Evolutionary conservation across 1,140 invertebrate species (phyloP).

Genomic region (Zophobas atratus): DNA sequence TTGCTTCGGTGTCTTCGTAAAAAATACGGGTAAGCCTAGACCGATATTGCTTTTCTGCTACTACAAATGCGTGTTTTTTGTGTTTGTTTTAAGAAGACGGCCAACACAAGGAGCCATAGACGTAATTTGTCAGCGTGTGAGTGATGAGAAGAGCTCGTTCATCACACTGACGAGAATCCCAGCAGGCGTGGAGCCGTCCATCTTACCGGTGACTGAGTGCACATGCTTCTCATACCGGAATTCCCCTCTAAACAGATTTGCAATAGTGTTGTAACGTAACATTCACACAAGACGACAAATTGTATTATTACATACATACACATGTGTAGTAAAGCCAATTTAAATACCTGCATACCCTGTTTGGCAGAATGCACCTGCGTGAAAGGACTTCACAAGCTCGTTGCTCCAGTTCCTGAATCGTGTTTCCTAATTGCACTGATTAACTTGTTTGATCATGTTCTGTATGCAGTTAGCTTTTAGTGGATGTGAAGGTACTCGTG

Average conservation of each 20-base stretch:
- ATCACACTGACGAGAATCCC: constrained; percentile 53
- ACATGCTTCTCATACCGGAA: constrained; percentile 48
- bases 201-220: constrained; percentile 45
- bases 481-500: not conserved
- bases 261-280: constrained; percentile 22
- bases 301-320: constrained; percentile 15
- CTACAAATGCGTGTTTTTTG: constrained; percentile 39
- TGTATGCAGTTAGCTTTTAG: not conserved
- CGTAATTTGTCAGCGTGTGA: constrained; percentile 51
- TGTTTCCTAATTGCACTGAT: constrained; percentile 22
- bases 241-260: constrained; percentile 46
- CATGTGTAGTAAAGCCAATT: not conserved
- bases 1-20: constrained; percentile 12
- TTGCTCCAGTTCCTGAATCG: constrained; percentile 15
- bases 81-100: constrained; percentile 32
- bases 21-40: constrained; percentile 12
- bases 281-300: constrained; percentile 33
- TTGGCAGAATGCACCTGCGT: constrained; percentile 34
- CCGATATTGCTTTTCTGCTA: constrained; percentile 39
- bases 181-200: constrained; percentile 50
- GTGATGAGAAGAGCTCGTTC: constrained; percentile 52
- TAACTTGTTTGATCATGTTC: not conserved
- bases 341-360: not conserved
- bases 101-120: constrained; percentile 41
- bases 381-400: constrained; percentile 13